Conservation (phyloP, 2,797 vertebrate species). For the Trichosurus vulpecula region DNA sequence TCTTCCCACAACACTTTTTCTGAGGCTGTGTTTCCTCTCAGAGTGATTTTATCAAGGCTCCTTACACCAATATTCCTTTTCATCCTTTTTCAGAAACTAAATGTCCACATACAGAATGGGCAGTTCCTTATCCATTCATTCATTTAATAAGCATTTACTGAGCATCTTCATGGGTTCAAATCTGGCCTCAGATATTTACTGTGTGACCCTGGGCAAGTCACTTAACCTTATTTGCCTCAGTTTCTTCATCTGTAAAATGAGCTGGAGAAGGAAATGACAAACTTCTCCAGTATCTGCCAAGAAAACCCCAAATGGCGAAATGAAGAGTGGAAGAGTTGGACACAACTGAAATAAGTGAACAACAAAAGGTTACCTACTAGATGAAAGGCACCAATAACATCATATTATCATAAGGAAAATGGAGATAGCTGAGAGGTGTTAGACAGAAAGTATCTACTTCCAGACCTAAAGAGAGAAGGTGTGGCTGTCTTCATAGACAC, state of each 20-base stretch:
- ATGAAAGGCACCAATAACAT: not conserved
- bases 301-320: not conserved
- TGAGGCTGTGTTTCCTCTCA: slow-evolving; percentile 53
- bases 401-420: not conserved
- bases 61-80: slow-evolving; percentile 41
- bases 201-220: not conserved
- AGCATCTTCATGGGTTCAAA: not conserved
- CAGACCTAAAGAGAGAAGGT: not conserved
- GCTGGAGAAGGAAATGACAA: not conserved
- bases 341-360: not conserved
- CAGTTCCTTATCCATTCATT: not conserved
- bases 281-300: not conserved
- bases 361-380: not conserved
- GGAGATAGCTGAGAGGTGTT: not conserved
- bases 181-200: not conserved
- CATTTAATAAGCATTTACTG: not conserved
- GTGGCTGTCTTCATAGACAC: not conserved
- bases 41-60: slow-evolving; percentile 66
- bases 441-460: not conserved
- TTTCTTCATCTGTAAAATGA: not conserved
- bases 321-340: not conserved
- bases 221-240: not conserved
- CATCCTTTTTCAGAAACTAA: not conserved
- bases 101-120: not conserved
- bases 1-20: not conserved